Percentiles rank a stretch among this genome's conserved stretches.
phyloP scores from a whole-genome alignment of 2,888 invertebrate species.

The Andrena minutula region DNA sequence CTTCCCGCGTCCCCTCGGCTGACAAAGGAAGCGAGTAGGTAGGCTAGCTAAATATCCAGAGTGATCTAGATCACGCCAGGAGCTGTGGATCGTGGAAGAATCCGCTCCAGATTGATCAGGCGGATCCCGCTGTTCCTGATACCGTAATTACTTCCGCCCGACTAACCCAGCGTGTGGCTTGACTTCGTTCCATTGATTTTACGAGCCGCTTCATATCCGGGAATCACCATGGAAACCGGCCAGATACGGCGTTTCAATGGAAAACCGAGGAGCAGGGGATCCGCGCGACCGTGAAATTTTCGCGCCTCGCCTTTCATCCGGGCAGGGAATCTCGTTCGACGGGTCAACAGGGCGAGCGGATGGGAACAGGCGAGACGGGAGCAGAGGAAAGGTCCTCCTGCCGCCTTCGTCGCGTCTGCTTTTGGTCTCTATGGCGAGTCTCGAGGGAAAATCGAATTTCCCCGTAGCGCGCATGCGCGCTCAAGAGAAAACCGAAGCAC shows the following conservation, averaged over 20 bases:
- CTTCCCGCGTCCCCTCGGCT: neutral
- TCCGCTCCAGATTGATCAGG: conserved; percentile 6
- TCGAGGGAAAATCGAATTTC: neutral
- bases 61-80: neutral
- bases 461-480: neutral
- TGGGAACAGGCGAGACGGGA: neutral
- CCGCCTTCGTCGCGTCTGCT: neutral
- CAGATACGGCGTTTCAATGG: conserved; percentile 56
- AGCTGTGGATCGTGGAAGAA: neutral
- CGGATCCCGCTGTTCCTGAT: conserved; percentile 33
- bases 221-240: conserved; percentile 69
- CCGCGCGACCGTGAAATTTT: conserved; percentile 40
- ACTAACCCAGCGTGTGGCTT: conserved; percentile 45
- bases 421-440: neutral
- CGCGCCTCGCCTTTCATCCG: neutral
- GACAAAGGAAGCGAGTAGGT: neutral
- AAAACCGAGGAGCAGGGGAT: conserved; percentile 50
- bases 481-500: neutral
- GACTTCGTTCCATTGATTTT: conserved; percentile 70
- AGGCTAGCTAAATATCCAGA: conserved; percentile 20
- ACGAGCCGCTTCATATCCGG: conserved; percentile 64
- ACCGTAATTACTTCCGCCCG: conserved; percentile 58
- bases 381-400: neutral
- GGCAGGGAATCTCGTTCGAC: conserved; percentile 22
- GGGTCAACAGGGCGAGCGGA: conserved; percentile 14